Evolutionary conservation across 2,113 vertebrate genomes (phyloP).

Genomic region (Sphaerodactylus townsendi): DNA sequence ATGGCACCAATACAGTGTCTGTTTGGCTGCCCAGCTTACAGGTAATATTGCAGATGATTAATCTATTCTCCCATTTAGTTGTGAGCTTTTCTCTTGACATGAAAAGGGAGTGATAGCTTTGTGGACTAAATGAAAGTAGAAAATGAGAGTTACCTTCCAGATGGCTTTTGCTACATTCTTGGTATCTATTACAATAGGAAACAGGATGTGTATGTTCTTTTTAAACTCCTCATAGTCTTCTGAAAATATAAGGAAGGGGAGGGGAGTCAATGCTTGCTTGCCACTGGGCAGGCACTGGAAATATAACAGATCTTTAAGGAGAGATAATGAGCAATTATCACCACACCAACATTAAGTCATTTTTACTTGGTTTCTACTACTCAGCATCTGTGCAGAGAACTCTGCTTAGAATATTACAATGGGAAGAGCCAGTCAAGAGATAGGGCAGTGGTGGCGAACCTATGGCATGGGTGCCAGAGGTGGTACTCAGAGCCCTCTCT

Average conservation of each 20-base stretch:
- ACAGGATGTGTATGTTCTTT: slow-evolving; percentile 73
- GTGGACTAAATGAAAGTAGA: neutral
- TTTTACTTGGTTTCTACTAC: neutral
- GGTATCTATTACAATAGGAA: slow-evolving; percentile 78
- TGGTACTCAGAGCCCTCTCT: too few relatives aligned
- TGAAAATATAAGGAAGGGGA: slow-evolving; percentile 24
- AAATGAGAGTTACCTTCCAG: slow-evolving; percentile 67
- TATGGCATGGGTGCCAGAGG: too few relatives aligned
- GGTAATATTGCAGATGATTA: too few relatives aligned
- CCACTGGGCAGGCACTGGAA: neutral
- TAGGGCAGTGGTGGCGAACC: too few relatives aligned
- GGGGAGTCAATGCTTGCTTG: neutral
- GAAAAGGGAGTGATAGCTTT: neutral
- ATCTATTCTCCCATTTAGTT: neutral
- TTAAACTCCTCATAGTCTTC: slow-evolving; percentile 79
- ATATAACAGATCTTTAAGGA: neutral
- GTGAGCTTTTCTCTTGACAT: neutral
- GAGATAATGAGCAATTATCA: neutral
- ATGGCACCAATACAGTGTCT: too few relatives aligned
- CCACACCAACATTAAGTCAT: too few relatives aligned
- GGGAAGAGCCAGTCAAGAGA: neutral
- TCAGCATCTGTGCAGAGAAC: neutral
- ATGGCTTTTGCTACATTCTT: slow-evolving; percentile 72
- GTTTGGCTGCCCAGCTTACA: too few relatives aligned
- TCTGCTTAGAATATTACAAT: neutral